Evolutionary conservation across 92 coral and sea anemone species (phyloP).

Genomic region (Epizoanthus ramosus): DNA sequence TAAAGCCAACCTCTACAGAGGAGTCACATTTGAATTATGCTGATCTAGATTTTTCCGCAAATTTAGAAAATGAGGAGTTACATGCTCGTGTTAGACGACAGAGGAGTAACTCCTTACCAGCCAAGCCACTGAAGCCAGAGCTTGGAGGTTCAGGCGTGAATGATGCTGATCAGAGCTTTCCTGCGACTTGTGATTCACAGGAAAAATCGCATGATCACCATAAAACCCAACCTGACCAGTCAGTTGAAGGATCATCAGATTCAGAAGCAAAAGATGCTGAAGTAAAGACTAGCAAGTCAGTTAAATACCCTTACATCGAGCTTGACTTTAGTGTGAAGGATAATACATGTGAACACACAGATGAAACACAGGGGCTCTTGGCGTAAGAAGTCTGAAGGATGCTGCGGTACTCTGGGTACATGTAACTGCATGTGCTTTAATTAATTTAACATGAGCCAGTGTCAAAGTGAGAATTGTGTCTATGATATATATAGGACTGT

Average conservation of each 20-base stretch:
- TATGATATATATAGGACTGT: no score
- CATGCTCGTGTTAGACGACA: background rate
- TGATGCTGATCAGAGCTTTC: background rate
- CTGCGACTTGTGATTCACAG: background rate
- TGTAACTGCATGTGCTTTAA: no score
- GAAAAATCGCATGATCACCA: background rate
- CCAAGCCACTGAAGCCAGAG: background rate
- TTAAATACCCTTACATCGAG: slow-evolving; percentile 25
- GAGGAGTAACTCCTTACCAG: slow-evolving; percentile 27
- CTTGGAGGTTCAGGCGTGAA: background rate
- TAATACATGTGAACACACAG: background rate
- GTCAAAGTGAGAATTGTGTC: no score
- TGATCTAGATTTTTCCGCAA: slow-evolving; percentile 23
- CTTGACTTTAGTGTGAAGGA: slow-evolving; percentile 35
- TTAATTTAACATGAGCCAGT: no score
- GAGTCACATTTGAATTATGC: slow-evolving; percentile 18
- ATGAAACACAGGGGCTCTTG: slow-evolving; percentile 8
- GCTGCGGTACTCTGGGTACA: background rate
- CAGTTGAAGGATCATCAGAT: background rate
- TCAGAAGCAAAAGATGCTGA: background rate
- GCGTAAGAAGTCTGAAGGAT: background rate
- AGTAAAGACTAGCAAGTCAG: background rate
- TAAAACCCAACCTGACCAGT: background rate
- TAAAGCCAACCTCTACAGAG: slow-evolving; percentile 1
- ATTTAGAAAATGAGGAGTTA: background rate